Evolutionary conservation across 2,797 vertebrate genomes (phyloP).

Genomic region (Clarias fuscus): DNA sequence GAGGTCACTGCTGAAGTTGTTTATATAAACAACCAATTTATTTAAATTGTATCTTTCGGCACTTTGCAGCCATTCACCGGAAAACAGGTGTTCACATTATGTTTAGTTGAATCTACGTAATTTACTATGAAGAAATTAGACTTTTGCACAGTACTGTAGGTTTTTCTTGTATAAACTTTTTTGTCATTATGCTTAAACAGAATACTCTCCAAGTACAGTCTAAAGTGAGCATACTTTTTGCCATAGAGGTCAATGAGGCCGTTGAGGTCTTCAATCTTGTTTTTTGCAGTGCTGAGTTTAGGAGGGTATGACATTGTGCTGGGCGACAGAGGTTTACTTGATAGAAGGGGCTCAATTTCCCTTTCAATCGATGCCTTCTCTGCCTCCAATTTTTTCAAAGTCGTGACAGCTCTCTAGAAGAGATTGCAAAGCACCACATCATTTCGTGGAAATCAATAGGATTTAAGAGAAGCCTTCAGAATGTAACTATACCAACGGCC

Average conservation of each 20-base stretch:
- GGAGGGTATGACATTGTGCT: constrained; percentile 60
- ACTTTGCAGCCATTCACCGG: too few relatives aligned
- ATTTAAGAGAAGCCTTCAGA: neutral
- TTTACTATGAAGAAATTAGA: too few relatives aligned
- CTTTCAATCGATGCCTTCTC: constrained; percentile 80
- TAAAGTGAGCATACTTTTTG: constrained; percentile 81
- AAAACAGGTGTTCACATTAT: too few relatives aligned
- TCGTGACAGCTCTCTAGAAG: constrained; percentile 72
- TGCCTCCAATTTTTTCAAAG: constrained; percentile 76
- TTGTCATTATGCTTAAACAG: neutral
- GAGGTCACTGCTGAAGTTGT: too few relatives aligned
- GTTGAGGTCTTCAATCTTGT: constrained; percentile 79
- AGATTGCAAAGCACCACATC: constrained; percentile 19
- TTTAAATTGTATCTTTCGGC: too few relatives aligned
- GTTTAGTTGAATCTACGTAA: too few relatives aligned
- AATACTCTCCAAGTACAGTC: neutral
- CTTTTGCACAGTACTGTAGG: too few relatives aligned
- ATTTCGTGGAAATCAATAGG: neutral
- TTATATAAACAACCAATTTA: too few relatives aligned
- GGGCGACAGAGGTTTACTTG: constrained; percentile 74
- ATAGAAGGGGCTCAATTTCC: constrained; percentile 79
- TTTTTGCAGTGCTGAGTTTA: constrained; percentile 76
- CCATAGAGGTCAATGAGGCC: constrained; percentile 78
- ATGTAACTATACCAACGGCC: neutral
- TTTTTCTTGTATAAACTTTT: neutral